Base-by-base conservation (phyloP, 2,113 vertebrate genomes). In the Festucalex cinctus region DNA sequence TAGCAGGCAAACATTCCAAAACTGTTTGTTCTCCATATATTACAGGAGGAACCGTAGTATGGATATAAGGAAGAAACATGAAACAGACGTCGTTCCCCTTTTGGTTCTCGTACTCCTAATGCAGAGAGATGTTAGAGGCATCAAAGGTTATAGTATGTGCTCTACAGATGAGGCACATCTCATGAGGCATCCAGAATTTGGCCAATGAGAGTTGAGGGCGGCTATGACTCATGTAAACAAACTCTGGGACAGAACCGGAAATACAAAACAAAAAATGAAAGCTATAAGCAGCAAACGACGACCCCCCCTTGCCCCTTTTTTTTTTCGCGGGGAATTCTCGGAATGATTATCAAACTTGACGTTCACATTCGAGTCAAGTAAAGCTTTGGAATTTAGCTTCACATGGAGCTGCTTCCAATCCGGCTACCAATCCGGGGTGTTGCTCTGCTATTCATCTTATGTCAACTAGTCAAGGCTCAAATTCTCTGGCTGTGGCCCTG, bases 1-100 rank as follows among this genome's bases (percentile, higher is more conserved):
- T 32, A 32, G 43, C 16, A 17, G 43, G 43, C 1, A 44, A 44
- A 14, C 46, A n/a, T 20, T 19, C 19, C 2, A 48, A 20, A 48
- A n/a, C n/a, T 49, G 20, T 20, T 51, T 51, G 49, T 9, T 9
- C n/a, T n/a, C n/a, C n/a, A n/a, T n/a, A 53, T 53, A 24, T 53
- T 81, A 73, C 22, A 68, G 64, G 16, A 41, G 85, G 51, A 51
- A n/a, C 2, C 48, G 6, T 22, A 46, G 16, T 46, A 46, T 9
- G 48, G 9, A 46, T 13, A 49, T 14, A n/a, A 17, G 5, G 2
- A 48, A n/a, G 20, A 22, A 22, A 17, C 14, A 17, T 19, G 14
- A 46, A 17, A 6, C 5, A 17, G 20, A 66, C 17, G 74, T 81
- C 82, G 71, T 84, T 79, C 41, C 44, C 70, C 56, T 78, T 78